phyloP scores from a whole-genome alignment of 2,113 vertebrate species.

The Baryphthengus martii region DNA sequence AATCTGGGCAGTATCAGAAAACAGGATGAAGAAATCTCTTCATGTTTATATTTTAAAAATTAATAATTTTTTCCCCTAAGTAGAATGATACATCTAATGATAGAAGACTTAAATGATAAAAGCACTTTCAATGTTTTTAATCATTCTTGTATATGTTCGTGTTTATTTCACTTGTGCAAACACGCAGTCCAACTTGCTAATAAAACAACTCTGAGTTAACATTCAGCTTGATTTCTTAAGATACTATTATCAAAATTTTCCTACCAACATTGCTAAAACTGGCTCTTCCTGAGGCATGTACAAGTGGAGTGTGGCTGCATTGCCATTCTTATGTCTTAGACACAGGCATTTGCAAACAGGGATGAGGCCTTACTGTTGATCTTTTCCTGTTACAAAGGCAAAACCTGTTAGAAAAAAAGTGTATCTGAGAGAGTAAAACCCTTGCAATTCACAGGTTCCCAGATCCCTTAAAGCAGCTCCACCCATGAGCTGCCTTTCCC shows the following conservation, averaged over 20 bases:
- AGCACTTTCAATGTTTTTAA: background rate
- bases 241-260: background rate
- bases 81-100: background rate
- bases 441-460: background rate
- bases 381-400: background rate
- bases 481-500: background rate
- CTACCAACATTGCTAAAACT: background rate
- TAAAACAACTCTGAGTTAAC: background rate
- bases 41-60: background rate
- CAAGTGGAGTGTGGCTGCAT: background rate
- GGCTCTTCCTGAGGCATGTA: rapidly evolving
- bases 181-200: background rate
- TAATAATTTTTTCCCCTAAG: background rate
- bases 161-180: no score
- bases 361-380: background rate
- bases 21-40: background rate
- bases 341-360: background rate
- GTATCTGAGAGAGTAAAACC: background rate
- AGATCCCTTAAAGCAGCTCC: background rate
- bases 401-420: background rate
- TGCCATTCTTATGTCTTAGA: background rate
- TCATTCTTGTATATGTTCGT: background rate
- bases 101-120: background rate
- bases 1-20: no score
- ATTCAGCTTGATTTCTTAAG: background rate